Percentiles rank a stretch among this genome's conserved stretches.
Conservation (phyloP, 92 coral and sea anemone species). For the Anthopleura xanthogrammica region DNA sequence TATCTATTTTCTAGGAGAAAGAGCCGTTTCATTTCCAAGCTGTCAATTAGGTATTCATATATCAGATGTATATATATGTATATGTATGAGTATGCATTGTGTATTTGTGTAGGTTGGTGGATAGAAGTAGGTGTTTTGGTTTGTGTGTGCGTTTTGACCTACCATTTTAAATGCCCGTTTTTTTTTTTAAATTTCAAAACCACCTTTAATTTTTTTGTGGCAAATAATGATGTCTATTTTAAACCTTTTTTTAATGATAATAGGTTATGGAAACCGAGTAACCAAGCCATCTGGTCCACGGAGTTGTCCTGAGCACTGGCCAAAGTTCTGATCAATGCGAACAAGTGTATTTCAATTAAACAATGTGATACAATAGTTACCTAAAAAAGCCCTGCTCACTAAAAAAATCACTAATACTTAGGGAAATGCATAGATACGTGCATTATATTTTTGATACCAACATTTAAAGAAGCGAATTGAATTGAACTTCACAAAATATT, state of each 20-base stretch:
- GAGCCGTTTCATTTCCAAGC: not conserved
- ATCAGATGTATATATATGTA: not conserved
- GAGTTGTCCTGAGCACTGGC: slow-evolving; percentile 59
- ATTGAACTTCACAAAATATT: not conserved
- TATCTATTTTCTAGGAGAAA: not conserved
- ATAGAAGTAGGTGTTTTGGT: not conserved
- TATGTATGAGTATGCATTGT: not conserved
- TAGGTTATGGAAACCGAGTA: slow-evolving; percentile 61
- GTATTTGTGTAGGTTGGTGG: not conserved
- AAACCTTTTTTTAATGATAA: not conserved
- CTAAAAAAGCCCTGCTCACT: not conserved
- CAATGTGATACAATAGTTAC: not conserved
- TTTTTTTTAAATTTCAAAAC: not conserved
- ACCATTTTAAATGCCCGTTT: too few species aligned
- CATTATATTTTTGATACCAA: slow-evolving; percentile 5
- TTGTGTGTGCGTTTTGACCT: not conserved
- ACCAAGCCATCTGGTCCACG: slow-evolving; percentile 60
- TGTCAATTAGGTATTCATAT: not conserved
- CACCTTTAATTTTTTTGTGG: not conserved
- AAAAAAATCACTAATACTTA: not conserved
- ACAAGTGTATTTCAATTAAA: not conserved
- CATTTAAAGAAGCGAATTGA: not conserved
- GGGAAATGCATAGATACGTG: not conserved
- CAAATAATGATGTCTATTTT: not conserved
- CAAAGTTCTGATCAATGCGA: slow-evolving; percentile 23